Evolutionary conservation across 1,140 invertebrate genomes (phyloP), one percentile per base, ranked within the genome.

Genomic region (Goniozus legneri): DNA sequence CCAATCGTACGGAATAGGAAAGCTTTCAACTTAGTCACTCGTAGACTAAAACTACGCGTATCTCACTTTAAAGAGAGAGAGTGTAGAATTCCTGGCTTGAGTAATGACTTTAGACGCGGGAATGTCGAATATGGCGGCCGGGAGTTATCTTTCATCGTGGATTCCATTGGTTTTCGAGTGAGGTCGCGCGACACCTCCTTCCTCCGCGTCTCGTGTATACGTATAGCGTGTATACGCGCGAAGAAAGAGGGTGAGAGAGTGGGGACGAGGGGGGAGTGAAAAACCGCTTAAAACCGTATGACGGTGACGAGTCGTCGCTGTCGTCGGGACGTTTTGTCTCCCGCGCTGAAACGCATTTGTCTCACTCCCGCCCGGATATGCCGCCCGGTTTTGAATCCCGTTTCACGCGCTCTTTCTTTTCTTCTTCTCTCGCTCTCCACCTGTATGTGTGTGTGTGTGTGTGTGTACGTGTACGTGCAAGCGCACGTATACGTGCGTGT

Each of bases 221-320:
- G 35, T 34, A 44, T 41, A 34, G 39, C 24, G n/a, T n/a, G n/a
- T n/a, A n/a, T n/a, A 31, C 38, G 48, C 36, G 33, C 43, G 37
- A 38, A 36, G 48, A 34, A 32, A 22, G 18, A 35, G 16, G 37
- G 44, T 30, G 45, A 53, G 46, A 42, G 49, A 48, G 47, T 47
- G 44, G 42, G 45, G 22, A 39, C 33, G 37, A 27, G 10, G 24
- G 10, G 10, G 24, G 24, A 27, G 38, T 19, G 30, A 50, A 54
- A 57, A 57, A 57, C 53, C 56, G 54, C 50, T 58, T 58, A 58
- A 58, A n/a, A n/a, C n/a, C 57, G 57, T 58, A 59, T 58, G 57
- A 59, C 56, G 51, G 15, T 50, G 53, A 52, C 37, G 44, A 50
- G 35, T 50, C 35, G 24, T 12, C 38, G 46, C 48, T 50, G 39